Percentiles rank a stretch among this genome's conserved stretches.
Conservation (phyloP, 1,140 invertebrate species). For the Andricus grossulariae region DNA sequence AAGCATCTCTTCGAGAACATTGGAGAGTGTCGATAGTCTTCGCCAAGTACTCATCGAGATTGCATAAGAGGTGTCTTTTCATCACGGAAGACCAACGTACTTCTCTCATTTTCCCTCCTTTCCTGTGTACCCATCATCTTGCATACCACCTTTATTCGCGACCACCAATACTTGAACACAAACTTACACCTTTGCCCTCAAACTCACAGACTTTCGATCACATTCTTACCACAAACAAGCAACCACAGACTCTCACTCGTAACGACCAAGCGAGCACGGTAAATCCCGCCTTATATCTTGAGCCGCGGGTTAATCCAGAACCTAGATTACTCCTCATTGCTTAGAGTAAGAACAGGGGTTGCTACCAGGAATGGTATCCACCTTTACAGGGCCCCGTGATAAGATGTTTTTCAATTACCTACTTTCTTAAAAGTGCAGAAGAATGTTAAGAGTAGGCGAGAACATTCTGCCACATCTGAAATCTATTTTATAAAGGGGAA, state of each 20-base stretch:
- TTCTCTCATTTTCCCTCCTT: not conserved
- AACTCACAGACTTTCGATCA: constrained; percentile 46
- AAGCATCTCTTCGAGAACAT: not conserved
- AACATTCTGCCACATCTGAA: not conserved
- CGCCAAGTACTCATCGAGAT: constrained; percentile 5
- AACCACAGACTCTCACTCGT: constrained; percentile 49
- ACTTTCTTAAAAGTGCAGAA: not conserved
- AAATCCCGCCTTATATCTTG: constrained; percentile 67
- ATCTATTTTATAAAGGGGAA: not conserved
- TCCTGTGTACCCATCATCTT: not conserved
- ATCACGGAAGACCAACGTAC: constrained; percentile 11
- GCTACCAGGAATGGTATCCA: constrained; percentile 27
- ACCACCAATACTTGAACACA: constrained; percentile 1
- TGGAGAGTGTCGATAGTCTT: constrained; percentile 8
- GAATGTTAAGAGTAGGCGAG: not conserved
- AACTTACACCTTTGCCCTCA: constrained; percentile 11
- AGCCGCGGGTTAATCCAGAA: constrained; percentile 64
- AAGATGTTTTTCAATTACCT: constrained; percentile 7
- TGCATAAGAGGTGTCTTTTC: not conserved
- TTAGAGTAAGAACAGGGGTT: constrained; percentile 49
- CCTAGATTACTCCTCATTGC: constrained; percentile 67
- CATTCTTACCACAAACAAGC: constrained; percentile 42
- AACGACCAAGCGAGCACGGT: constrained; percentile 47
- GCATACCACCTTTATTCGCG: not conserved
- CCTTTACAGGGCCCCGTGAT: not conserved